Base-by-base conservation (phyloP, 2,797 vertebrate species). In the Paguma larvata region DNA sequence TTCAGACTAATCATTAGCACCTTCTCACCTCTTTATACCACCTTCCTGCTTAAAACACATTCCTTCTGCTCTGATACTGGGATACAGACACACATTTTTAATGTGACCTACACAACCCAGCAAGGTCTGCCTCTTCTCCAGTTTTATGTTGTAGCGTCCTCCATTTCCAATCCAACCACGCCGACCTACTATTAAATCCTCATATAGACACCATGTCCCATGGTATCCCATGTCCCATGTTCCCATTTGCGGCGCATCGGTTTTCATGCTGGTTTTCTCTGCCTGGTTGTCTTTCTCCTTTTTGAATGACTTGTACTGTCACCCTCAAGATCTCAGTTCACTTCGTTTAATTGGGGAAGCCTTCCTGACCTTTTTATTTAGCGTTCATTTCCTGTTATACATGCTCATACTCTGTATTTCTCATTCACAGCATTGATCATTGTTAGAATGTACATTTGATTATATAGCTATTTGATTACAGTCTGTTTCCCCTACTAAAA, bases 401-500 rank as follows among this genome's bases (percentile, higher is more conserved):
- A 6, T 21, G 41, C 48, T 44, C 1, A 30, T 86, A 30, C 25
- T 59, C 38, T 53, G 32, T 56, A 32, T 63, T 93, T 90, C 21
- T 91, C 65, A 78, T 65, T 92, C 21, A 46, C 11, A 32, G 8
- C 18, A 41, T n/a, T 65, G 67, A 56, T 88, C 72, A 80, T 10
- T 90, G 65, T 78, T 89, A 67, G 2, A 75, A 41, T 68, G 63
- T 53, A 68, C 4, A 44, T 89, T 84, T 94, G 59, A 59, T 85
- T 84, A n/a, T 62, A 16, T 75, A 91, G 46, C 44, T 84, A 11
- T 84, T 89, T 92, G 72, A 72, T 78, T 80, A 78, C 9, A 82
- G 68, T n/a, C 16, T 83, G 18, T 90, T 94, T 94, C 27, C 44
- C 5, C 11, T 94, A 34, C 46, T 79, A 83, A 83, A 85, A 89